Conservation (phyloP, 2,113 vertebrate species). For the Strix aluco region DNA sequence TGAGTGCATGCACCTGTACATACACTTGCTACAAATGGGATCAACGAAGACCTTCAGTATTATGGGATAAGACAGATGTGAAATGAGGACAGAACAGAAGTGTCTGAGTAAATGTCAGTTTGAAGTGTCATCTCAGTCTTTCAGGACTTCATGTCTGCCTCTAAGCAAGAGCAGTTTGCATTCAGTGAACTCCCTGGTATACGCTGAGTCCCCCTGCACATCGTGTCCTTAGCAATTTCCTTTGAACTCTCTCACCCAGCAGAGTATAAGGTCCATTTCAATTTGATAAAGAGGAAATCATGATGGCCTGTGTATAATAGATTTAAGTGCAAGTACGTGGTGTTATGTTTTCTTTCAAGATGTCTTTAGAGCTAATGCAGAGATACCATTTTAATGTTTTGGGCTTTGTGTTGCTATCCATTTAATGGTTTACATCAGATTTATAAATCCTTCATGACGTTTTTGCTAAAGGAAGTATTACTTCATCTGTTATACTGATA, state of each 20-base stretch:
- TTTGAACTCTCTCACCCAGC: background rate
- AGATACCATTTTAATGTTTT: background rate
- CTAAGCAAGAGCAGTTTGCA: background rate
- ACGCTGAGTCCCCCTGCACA: background rate
- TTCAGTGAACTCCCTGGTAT: background rate
- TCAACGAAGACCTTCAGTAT: background rate
- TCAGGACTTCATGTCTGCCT: background rate
- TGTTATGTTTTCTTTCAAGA: background rate
- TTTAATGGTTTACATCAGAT: background rate
- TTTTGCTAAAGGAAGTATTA: background rate
- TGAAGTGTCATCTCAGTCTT: background rate
- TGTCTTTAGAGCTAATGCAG: background rate
- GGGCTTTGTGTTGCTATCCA: background rate
- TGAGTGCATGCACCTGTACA: rapidly evolving
- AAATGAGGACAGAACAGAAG: background rate
- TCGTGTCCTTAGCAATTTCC: background rate
- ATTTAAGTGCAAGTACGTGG: background rate
- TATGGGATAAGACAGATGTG: background rate
- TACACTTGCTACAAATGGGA: background rate
- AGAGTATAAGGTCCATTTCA: background rate
- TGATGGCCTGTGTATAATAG: background rate
- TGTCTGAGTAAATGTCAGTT: background rate
- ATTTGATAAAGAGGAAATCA: background rate
- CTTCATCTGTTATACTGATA: background rate
- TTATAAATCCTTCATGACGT: background rate